Percentiles rank a stretch among this genome's conserved stretches.
Conservation (phyloP, 2,797 vertebrate species). For the Myripristis jacobus region DNA sequence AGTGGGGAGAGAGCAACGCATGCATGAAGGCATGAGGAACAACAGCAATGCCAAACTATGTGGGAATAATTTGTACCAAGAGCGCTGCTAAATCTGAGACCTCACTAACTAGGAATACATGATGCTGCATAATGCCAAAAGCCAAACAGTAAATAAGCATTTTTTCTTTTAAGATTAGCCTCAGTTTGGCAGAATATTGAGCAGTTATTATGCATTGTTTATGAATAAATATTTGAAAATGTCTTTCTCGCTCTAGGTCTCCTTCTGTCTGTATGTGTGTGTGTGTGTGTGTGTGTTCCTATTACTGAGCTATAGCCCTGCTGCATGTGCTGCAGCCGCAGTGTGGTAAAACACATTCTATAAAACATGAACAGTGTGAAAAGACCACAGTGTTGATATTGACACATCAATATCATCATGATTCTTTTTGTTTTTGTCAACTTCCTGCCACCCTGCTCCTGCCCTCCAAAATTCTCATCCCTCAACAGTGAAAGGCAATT, state of each 20-base stretch:
- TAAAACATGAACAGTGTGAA: not conserved
- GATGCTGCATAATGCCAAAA: too few relatives aligned
- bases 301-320: not conserved
- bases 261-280: not conserved
- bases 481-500: constrained; percentile 63
- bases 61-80: not conserved
- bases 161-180: too few relatives aligned
- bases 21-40: not conserved
- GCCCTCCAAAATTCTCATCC: constrained; percentile 59
- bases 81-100: too few relatives aligned
- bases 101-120: too few relatives aligned
- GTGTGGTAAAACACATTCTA: not conserved
- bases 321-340: not conserved
- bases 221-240: too few relatives aligned
- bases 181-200: too few relatives aligned
- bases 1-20: not conserved
- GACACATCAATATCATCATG: constrained; percentile 47
- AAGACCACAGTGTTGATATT: constrained; percentile 22
- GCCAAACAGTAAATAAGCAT: too few relatives aligned
- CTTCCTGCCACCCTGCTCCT: constrained; percentile 37
- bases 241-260: too few relatives aligned
- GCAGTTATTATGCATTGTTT: too few relatives aligned
- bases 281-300: not conserved
- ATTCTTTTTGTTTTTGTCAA: constrained; percentile 51
- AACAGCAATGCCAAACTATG: not conserved